Percentiles rank a stretch among this genome's conserved stretches.
These are phyloP conservation scores for Napeogenes inachia DNA, from an alignment of 2,888 invertebrate genomes.

Conservation along the genomic window DNA sequence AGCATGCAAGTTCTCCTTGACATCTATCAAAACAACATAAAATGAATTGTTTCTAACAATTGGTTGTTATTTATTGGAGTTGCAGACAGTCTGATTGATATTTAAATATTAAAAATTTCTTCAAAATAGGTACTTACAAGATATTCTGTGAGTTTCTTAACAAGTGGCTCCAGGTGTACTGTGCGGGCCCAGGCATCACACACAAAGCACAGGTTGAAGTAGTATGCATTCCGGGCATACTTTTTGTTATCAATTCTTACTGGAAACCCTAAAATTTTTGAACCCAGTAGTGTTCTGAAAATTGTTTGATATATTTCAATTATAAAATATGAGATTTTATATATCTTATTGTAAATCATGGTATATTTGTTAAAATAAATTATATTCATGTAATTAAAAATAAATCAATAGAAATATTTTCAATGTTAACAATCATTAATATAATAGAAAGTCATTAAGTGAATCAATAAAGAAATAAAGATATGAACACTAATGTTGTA, in stretches of 20 bases:
- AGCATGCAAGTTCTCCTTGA: slow-evolving; percentile 3
- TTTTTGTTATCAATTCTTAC: slow-evolving; percentile 86
- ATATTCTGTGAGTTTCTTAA: slow-evolving; percentile 89
- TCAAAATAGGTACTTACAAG: slow-evolving; percentile 70
- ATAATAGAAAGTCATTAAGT: neutral
- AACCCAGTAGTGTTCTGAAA: slow-evolving; percentile 82
- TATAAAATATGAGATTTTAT: neutral
- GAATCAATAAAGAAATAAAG: slow-evolving; percentile 1
- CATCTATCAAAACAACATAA: slow-evolving; percentile 3
- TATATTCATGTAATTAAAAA: neutral
- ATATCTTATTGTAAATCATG: neutral
- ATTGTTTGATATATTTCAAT: slow-evolving; percentile 7
- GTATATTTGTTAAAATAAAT: neutral
- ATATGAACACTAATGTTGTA: neutral
- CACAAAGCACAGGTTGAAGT: slow-evolving; percentile 90
- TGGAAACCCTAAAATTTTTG: slow-evolving; percentile 88
- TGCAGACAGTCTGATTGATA: neutral
- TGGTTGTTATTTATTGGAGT: neutral
- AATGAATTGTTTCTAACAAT: slow-evolving; percentile 3
- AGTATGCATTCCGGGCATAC: slow-evolving; percentile 88
- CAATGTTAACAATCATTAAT: neutral
- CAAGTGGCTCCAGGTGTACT: slow-evolving; percentile 87
- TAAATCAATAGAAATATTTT: neutral
- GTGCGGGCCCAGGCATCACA: slow-evolving; percentile 87
- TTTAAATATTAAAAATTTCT: too few relatives aligned